Evolutionary conservation across 2,797 vertebrate species (phyloP), one percentile per base, ranked within the genome.

Genomic region (Pseudomugil gertrudae): DNA sequence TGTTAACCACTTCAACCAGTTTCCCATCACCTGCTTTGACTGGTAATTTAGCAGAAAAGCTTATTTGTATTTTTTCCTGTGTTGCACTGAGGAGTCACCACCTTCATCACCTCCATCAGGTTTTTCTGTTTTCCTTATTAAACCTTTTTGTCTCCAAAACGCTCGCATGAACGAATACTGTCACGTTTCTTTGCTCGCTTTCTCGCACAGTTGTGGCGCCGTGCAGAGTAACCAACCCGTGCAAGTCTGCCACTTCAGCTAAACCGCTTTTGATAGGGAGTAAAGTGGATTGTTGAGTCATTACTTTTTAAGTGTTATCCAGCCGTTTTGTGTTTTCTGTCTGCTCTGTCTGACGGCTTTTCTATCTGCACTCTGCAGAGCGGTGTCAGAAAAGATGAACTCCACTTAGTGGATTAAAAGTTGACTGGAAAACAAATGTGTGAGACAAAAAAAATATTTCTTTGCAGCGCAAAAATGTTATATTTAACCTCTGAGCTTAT

Each of bases 211-310:
- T n/a, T 5, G 23, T 53, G 67, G 57, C 69, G 57, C 71, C 50
- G 51, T 15, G 67, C 66, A 24, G 67, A 66, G 56, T 61, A 76
- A 69, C 57, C 74, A 4, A 26, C 67, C 53, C n/a, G 81, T 74
- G 40, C 76, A 40, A 2, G 72, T 78, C 82, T 72, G 78, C 63
- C 81, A 59, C 74, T 78, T 43, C 15, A n/a, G 6, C 48, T 57
- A 19, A 80, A 76, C 62, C 2, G 57, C 66, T 68, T 83, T 54
- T 83, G 84, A 90, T 84, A 80, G 64, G 71, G 67, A 77, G 19
- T 51, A 24, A 68, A 74, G 75, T 0, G 3, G 63, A 83, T 72
- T 75, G 79, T 80, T 64, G 82, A 91, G 83, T 92, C 92, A 89
- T 88, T 83, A 84, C 66, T 62, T 86, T 79, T 79, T 57, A 71